Evolutionary conservation across 2,797 vertebrate species (phyloP).

Genomic region (Neostethus bicornis): DNA sequence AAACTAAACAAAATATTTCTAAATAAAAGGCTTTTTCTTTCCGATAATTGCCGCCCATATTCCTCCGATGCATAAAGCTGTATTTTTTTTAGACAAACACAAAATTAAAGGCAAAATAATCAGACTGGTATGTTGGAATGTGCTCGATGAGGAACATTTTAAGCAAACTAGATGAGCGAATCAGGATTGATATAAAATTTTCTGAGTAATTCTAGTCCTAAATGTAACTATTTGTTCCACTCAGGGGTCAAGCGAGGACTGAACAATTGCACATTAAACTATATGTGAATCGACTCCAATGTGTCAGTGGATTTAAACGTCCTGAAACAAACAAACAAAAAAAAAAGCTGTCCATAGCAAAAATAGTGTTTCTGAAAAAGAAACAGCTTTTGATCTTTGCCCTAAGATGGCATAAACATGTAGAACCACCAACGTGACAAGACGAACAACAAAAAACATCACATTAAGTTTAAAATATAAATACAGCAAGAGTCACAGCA

Average conservation of each 20-base stretch:
- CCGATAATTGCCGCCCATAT: slow-evolving; percentile 32
- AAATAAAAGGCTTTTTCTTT: slow-evolving; percentile 27
- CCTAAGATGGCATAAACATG: slow-evolving; percentile 80
- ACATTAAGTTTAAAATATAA: slow-evolving; percentile 75
- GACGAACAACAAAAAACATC: slow-evolving; percentile 71
- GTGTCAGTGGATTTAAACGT: slow-evolving; percentile 36
- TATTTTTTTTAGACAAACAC: slow-evolving; percentile 49
- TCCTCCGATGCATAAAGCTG: slow-evolving; percentile 65
- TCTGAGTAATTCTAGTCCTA: slow-evolving; percentile 23
- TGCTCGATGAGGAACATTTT: slow-evolving; percentile 62
- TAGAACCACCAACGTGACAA: slow-evolving; percentile 71
- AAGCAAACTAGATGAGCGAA: slow-evolving; percentile 27
- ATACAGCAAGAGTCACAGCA: slow-evolving; percentile 78
- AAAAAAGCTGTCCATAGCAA: slow-evolving; percentile 39
- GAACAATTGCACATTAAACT: slow-evolving; percentile 46
- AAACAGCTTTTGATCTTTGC: slow-evolving; percentile 75
- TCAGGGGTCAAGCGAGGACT: slow-evolving; percentile 21
- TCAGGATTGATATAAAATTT: not conserved
- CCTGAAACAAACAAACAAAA: slow-evolving; percentile 24
- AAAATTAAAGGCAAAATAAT: slow-evolving; percentile 35
- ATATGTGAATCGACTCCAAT: slow-evolving; percentile 38
- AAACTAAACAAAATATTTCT: slow-evolving; percentile 42
- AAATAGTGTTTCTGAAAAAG: slow-evolving; percentile 54
- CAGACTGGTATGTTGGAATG: slow-evolving; percentile 71
- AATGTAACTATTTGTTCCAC: not conserved